Evolutionary conservation across 2,888 invertebrate genomes (phyloP).

Genomic region (Tuberolachnus salignus): DNA sequence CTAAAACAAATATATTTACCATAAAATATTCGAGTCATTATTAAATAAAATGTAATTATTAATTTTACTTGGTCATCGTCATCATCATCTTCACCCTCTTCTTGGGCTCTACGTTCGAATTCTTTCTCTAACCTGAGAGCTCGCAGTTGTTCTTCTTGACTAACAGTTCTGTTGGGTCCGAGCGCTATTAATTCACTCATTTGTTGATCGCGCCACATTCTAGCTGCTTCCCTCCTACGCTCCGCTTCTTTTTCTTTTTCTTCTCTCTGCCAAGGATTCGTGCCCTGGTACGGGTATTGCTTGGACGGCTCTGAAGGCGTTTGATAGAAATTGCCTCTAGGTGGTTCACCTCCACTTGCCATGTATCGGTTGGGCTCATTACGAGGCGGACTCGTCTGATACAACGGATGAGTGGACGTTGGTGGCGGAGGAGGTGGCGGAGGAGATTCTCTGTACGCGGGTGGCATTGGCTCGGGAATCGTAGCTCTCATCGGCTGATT

Average conservation of each 20-base stretch:
- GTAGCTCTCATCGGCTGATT: conserved; percentile 57
- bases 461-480: conserved; percentile 57
- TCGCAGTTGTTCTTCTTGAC: conserved; percentile 86
- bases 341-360: conserved; percentile 67
- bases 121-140: conserved; percentile 91
- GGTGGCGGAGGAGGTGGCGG: conserved; percentile 74
- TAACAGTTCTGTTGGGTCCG: conserved; percentile 71
- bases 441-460: conserved; percentile 60
- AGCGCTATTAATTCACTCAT: conserved; percentile 78
- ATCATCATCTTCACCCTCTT: conserved; percentile 76
- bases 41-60: background rate
- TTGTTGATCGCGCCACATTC: conserved; percentile 84
- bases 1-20: conserved; percentile 56
- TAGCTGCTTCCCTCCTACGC: conserved; percentile 75
- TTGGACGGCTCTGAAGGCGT: conserved; percentile 63
- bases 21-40: background rate
- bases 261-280: conserved; percentile 92
- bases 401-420: conserved; percentile 75
- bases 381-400: conserved; percentile 60
- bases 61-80: conserved; percentile 64
- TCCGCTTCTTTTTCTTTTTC: conserved; percentile 84
- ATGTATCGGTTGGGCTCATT: conserved; percentile 65
- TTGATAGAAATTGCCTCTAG: conserved; percentile 73
- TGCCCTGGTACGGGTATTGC: conserved; percentile 64
- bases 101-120: conserved; percentile 88